Evolutionary conservation across 1,140 invertebrate genomes (phyloP), one percentile per base, ranked within the genome.

Genomic region (Cyphomyrmex costatus): DNA sequence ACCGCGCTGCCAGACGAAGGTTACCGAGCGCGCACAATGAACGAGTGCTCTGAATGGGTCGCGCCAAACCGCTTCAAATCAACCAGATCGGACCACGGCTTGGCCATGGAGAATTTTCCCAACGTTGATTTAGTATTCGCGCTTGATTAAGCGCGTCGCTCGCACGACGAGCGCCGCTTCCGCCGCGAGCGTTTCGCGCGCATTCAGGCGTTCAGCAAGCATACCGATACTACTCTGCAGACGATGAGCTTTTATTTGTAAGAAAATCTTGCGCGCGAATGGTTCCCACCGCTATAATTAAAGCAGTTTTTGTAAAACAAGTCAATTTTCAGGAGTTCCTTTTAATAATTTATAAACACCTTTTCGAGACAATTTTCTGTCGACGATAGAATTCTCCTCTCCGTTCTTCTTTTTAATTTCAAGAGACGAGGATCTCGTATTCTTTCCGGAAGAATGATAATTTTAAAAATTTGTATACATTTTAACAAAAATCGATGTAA

Each of bases 1-100:
- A 51, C 24, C 19, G 7, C 56, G 42, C 27, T 19, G 71, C 21
- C 68, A 74, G 73, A 79, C 88, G 88, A 79, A 86, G 86, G 87
- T 80, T 89, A 88, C 88, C 87, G 68, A 66, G 61, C 60, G 42
- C 60, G 51, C 77, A 89, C 87, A 88, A 86, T 61, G 77, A 86
- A 89, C 71, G 88, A 89, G 84, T 80, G 51, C 36, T 12, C 46
- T 70, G 76, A 78, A 78, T 65, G 42, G 60, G n/a, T 63, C 42
- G 51, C 73, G 33, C 73, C 21, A 61, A 6, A 21, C 24, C 58
- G 58, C 10, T 63, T 60, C 74, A 24, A 78, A 78, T 63, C 36
- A 78, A 78, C 63, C 49, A 73, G 58, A 77, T 78, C 46, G 82
- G 33, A 36, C 68, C 19, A 7, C 36, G 24, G 56, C 53, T 14